phyloP scores from a whole-genome alignment of 2,113 vertebrate species.

The Bucco capensis region DNA sequence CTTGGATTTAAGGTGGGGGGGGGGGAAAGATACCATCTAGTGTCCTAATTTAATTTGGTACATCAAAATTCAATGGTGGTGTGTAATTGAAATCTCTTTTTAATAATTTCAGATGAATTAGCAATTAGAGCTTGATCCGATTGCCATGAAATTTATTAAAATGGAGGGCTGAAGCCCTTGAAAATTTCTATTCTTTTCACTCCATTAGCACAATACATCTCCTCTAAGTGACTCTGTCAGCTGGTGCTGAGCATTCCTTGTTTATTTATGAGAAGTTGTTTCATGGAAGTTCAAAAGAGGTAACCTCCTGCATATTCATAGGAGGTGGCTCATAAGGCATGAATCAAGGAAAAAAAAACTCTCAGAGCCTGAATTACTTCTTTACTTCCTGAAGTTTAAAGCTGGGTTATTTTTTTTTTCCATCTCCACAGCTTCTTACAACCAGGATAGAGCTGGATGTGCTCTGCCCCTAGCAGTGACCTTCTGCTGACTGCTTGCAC shows the following conservation, averaged over 20 bases:
- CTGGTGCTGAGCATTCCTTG: constrained; percentile 73
- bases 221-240: constrained; percentile 79
- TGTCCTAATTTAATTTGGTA: constrained; percentile 90
- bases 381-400: constrained; percentile 46
- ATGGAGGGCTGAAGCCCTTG: constrained; percentile 84
- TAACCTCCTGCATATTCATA: constrained; percentile 81
- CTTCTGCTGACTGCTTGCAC: not conserved
- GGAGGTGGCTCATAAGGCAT: constrained; percentile 70
- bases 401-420: constrained; percentile 4
- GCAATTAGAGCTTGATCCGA: constrained; percentile 93
- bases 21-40: constrained; percentile 79
- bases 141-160: constrained; percentile 91
- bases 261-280: constrained; percentile 87
- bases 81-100: constrained; percentile 98
- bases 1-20: constrained; percentile 75
- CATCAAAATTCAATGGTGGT: constrained; percentile 86
- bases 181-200: constrained; percentile 84
- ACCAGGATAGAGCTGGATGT: not conserved
- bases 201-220: constrained; percentile 77
- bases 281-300: constrained; percentile 81
- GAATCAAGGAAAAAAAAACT: constrained; percentile 70
- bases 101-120: constrained; percentile 99
- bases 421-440: not conserved
- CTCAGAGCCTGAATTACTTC: constrained; percentile 43
- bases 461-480: not conserved